Conservation (phyloP, 2,113 vertebrate genomes). For the human region GRCh38 chr2:121130001-121130500, state of each 20-base stretch:
- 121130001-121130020: too few species aligned
- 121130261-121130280: neutral
- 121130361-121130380: too few species aligned
- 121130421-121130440: neutral
- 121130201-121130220: fast-evolving
- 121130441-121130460: neutral
- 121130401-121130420: too few species aligned
- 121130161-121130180: neutral
- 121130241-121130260: neutral
- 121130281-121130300: neutral
- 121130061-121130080: neutral
- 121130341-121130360: neutral
- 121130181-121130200: neutral
- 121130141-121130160: neutral
- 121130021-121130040: neutral
- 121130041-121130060: fast-evolving
- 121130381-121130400: neutral
- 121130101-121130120: neutral
- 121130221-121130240: fast-evolving
- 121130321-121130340: too few species aligned
- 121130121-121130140: fast-evolving
- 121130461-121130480: neutral
- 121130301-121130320: neutral
- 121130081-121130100: neutral
- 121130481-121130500: neutral